phyloP scores from a whole-genome alignment of 2,888 invertebrate genomes.

The Volucella bombylans region DNA sequence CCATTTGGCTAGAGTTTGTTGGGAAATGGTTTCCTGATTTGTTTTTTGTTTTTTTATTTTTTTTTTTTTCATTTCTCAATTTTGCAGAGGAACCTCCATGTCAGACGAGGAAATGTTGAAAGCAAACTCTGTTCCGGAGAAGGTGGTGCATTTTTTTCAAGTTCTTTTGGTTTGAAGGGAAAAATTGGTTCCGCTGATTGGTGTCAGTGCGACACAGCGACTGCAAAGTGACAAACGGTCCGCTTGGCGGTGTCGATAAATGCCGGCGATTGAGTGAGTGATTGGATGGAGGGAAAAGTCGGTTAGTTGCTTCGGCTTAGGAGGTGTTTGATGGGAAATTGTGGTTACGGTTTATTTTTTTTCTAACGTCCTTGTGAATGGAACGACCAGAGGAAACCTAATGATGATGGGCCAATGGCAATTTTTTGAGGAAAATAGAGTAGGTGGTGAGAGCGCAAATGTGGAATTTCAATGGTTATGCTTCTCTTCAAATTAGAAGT shows the following conservation, averaged over 20 bases:
- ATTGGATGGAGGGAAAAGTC: constrained; percentile 2
- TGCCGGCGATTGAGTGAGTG: constrained; percentile 20
- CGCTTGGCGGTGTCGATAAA: constrained; percentile 38
- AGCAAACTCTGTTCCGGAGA: constrained; percentile 21
- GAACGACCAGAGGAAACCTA: not conserved
- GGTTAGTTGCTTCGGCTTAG: not conserved
- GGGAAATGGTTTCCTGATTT: no score
- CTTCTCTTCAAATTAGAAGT: no score
- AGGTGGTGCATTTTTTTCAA: not conserved
- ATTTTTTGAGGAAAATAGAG: not conserved
- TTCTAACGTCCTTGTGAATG: not conserved
- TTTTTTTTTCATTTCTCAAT: not conserved
- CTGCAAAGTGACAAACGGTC: constrained; percentile 46
- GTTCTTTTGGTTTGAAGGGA: not conserved
- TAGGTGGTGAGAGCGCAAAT: no score
- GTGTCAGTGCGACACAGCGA: constrained; percentile 44
- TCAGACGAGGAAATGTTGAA: constrained; percentile 13
- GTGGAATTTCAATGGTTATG: no score
- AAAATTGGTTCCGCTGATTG: constrained; percentile 41
- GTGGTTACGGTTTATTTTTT: constrained; percentile 5
- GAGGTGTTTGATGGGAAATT: constrained; percentile 28
- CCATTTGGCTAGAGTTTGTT: no score
- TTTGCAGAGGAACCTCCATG: constrained; percentile 2
- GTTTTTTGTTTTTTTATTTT: no score
- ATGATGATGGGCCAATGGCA: not conserved